Percentiles rank a stretch among this genome's conserved stretches.
Evolutionary conservation across 2,888 invertebrate genomes (phyloP).

Genomic region (Achlya flavicornis): DNA sequence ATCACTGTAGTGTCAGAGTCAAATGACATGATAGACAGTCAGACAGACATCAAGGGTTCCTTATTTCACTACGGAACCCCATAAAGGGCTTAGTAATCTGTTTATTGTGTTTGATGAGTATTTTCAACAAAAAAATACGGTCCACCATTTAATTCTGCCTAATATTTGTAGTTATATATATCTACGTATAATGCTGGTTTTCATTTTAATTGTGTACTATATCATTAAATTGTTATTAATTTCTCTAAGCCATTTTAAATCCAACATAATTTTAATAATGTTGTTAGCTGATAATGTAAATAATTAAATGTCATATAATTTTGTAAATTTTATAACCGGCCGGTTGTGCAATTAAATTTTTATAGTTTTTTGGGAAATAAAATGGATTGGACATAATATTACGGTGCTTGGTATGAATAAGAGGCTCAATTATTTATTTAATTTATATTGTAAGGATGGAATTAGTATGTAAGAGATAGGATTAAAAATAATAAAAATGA

Average conservation of each 20-base stretch:
- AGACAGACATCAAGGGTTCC: too few relatives aligned
- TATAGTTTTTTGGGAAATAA: conserved; percentile 46
- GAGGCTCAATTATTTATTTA: conserved; percentile 66
- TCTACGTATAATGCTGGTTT: conserved; percentile 19
- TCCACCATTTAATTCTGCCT: conserved; percentile 16
- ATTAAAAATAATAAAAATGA: conserved; percentile 23
- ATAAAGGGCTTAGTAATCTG: not conserved
- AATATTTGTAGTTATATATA: not conserved
- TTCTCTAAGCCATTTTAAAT: conserved; percentile 35
- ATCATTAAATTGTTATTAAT: conserved; percentile 26
- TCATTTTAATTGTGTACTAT: conserved; percentile 17
- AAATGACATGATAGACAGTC: too few relatives aligned
- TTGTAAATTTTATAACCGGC: conserved; percentile 70
- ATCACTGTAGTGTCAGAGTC: too few relatives aligned
- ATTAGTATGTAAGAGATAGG: not conserved
- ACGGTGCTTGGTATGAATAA: conserved; percentile 62
- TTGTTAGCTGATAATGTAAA: conserved; percentile 46
- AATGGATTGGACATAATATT: conserved; percentile 47
- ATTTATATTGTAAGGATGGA: conserved; percentile 25
- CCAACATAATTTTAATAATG: conserved; percentile 20
- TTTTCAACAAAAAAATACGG: not conserved
- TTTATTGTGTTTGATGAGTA: not conserved
- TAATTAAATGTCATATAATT: conserved; percentile 44
- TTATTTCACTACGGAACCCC: too few relatives aligned
- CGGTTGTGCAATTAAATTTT: conserved; percentile 79